Percentiles rank a stretch among this genome's conserved stretches.
Evolutionary conservation across 2,797 vertebrate species (phyloP).

Genomic region (Thamnophis elegans): DNA sequence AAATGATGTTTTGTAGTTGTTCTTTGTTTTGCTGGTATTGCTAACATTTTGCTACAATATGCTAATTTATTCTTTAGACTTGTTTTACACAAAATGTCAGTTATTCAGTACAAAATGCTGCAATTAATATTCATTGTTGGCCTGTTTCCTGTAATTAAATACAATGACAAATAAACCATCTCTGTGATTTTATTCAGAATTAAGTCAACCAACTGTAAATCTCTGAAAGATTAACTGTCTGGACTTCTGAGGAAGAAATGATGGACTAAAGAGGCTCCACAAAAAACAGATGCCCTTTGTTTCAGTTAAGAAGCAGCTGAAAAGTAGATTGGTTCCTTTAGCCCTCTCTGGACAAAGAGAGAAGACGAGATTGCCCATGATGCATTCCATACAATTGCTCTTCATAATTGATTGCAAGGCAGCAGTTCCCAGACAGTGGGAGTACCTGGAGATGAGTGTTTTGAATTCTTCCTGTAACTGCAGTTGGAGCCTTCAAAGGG

Average conservation of each 20-base stretch:
- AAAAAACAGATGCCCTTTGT: not conserved
- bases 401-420: not conserved
- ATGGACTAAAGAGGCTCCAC: not conserved
- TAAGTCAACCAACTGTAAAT: constrained; percentile 46
- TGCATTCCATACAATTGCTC: not conserved
- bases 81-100: constrained; percentile 39
- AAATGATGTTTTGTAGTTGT: not conserved
- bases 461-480: too few species aligned
- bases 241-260: not conserved
- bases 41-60: constrained; percentile 9
- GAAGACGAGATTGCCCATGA: not conserved
- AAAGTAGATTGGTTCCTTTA: not conserved
- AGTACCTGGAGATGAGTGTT: too few species aligned
- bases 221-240: constrained; percentile 22
- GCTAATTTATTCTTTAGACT: constrained; percentile 20
- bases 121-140: constrained; percentile 45
- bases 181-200: constrained; percentile 28
- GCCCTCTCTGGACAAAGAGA: not conserved
- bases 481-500: too few species aligned
- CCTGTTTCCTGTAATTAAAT: constrained; percentile 35
- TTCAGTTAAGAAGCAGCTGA: not conserved
- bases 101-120: constrained; percentile 50
- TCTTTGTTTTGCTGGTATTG: not conserved
- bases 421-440: too few species aligned
- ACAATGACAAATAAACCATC: constrained; percentile 39